A percentile compares a stretch with the other conserved stretches of the same genome.
phyloP scores from a whole-genome alignment of 2,888 invertebrate species.

The Myopa tessellatipennis region DNA sequence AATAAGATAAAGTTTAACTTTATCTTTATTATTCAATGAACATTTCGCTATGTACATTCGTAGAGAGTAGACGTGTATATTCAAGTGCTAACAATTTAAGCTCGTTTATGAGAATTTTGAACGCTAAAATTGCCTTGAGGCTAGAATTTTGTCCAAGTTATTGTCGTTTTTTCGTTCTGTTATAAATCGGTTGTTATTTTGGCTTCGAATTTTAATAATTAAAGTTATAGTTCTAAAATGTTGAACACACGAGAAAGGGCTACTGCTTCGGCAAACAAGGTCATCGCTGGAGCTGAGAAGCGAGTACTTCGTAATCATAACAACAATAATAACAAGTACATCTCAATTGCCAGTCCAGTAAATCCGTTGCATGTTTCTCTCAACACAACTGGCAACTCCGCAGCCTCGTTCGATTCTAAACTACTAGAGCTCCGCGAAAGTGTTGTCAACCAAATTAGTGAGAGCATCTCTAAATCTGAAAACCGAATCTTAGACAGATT shows the following conservation, averaged over 20 bases:
- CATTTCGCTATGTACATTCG: background rate
- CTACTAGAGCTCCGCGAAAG: no score
- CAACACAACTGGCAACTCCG: no score
- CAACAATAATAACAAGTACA: background rate
- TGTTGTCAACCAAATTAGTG: background rate
- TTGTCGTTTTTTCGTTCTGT: background rate
- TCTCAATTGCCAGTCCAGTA: no score
- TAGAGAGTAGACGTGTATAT: background rate
- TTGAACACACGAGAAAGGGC: background rate
- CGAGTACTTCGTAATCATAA: background rate
- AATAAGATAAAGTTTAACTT: no score
- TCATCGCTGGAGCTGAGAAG: background rate
- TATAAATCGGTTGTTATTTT: background rate
- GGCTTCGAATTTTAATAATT: background rate
- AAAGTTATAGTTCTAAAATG: background rate
- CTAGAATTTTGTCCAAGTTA: background rate
- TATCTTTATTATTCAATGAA: no score
- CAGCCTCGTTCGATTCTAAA: no score
- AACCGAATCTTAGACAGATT: background rate
- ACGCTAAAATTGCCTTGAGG: constrained; percentile 1
- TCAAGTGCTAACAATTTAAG: background rate
- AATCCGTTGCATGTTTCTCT: no score
- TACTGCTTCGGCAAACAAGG: background rate
- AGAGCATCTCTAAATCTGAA: background rate
- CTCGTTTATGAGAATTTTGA: background rate